A percentile compares a stretch with the other conserved stretches of the same genome.
These are phyloP conservation scores for Microcebus jonahi DNA, from an alignment of 2,113 vertebrate species.

Conservation along the genomic window DNA sequence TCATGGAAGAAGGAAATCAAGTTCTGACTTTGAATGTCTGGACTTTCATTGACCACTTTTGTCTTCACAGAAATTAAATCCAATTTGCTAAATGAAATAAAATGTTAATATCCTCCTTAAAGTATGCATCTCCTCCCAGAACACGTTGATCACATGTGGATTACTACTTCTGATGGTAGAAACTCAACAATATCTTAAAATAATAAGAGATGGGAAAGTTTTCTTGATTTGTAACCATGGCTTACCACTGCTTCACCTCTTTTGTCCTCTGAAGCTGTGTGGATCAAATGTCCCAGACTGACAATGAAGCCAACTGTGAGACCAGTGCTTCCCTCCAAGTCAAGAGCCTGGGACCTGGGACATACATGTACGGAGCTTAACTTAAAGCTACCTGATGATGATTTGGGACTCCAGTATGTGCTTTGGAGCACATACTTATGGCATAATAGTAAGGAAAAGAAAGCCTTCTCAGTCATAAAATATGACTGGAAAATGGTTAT, in stretches of 20 bases:
- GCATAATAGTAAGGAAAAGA: not conserved
- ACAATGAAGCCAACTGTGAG: not conserved
- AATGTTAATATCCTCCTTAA: not conserved
- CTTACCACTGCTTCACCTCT: not conserved
- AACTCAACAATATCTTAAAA: not conserved
- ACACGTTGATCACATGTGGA: not conserved
- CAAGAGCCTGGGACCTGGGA: constrained; percentile 44
- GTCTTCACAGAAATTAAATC: not conserved
- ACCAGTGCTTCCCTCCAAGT: not conserved
- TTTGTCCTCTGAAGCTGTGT: not conserved
- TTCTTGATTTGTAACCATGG: not conserved
- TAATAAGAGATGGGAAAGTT: not conserved
- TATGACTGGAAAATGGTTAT: not conserved
- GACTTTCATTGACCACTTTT: not conserved
- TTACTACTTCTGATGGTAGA: not conserved
- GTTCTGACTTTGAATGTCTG: constrained; percentile 5
- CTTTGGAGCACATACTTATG: not conserved
- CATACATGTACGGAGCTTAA: not conserved
- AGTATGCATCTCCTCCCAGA: not conserved
- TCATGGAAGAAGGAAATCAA: not conserved
- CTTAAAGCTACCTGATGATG: not conserved
- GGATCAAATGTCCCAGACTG: not conserved
- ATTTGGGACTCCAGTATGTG: not conserved
- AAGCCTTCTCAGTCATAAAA: not conserved
- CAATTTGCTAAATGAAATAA: constrained; percentile 21